A percentile compares a stretch with the other conserved stretches of the same genome.
phyloP scores from a whole-genome alignment of 2,113 vertebrate species.

The Nesogale talazaci region DNA sequence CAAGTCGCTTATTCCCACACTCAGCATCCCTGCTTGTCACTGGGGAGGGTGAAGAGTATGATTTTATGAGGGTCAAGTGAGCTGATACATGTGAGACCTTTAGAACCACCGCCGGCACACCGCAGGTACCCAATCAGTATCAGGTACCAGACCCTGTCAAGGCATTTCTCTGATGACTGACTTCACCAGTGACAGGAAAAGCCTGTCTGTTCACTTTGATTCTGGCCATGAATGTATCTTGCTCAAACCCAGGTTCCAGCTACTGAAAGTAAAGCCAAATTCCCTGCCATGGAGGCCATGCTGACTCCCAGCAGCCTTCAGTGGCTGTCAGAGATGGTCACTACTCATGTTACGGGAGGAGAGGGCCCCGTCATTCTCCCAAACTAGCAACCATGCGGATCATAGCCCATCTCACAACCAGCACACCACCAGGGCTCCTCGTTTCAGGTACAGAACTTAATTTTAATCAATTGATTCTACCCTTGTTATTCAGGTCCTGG shows the following conservation, averaged over 20 bases:
- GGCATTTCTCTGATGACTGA: background rate
- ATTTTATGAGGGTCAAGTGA: background rate
- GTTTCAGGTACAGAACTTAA: background rate
- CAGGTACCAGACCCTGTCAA: background rate
- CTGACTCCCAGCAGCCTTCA: no score
- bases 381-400: no score
- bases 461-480: constrained; percentile 5
- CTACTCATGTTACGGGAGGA: no score
- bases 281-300: no score
- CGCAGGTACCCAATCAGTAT: background rate
- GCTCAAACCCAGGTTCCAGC: background rate
- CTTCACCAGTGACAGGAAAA: background rate
- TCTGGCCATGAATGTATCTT: background rate
- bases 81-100: background rate
- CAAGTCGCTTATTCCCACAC: background rate
- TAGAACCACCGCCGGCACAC: background rate
- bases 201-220: background rate
- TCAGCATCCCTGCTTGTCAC: background rate
- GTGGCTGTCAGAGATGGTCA: no score
- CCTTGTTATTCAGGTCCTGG: background rate
- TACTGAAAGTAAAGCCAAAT: background rate
- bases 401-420: no score
- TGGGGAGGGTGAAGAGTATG: background rate
- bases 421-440: no score
- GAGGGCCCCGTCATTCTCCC: no score